Percentiles rank a stretch among this genome's conserved stretches.
Conservation (phyloP, 2,797 vertebrate genomes). For the Lacerta agilis region DNA sequence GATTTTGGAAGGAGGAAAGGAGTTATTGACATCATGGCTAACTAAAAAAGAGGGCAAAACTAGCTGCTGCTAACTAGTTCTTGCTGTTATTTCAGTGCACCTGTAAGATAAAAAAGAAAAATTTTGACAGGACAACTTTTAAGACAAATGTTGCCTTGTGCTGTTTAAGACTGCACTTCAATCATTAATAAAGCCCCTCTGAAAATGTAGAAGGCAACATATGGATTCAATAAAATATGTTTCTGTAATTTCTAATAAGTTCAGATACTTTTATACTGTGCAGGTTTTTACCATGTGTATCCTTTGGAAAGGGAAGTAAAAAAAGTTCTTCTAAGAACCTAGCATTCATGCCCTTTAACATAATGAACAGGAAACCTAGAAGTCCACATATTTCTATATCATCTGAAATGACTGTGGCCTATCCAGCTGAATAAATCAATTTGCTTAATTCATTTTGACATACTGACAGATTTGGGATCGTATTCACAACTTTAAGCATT, state of each 20-base stretch:
- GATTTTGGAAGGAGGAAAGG: conserved; percentile 54
- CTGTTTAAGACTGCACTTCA: conserved; percentile 70
- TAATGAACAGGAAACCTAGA: conserved; percentile 71
- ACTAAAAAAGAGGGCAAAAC: conserved; percentile 48
- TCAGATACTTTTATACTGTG: conserved; percentile 77
- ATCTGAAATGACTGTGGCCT: conserved; percentile 52
- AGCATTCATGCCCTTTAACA: conserved; percentile 65
- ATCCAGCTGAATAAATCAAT: conserved; percentile 58
- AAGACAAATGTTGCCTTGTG: conserved; percentile 82
- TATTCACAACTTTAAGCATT: conserved; percentile 38
- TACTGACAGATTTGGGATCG: conserved; percentile 39
- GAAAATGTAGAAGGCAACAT: conserved; percentile 79
- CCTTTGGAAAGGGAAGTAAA: conserved; percentile 59
- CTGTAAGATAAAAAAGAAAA: conserved; percentile 81
- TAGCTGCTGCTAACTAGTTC: conserved; percentile 45
- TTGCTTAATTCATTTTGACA: conserved; percentile 46
- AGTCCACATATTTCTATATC: conserved; percentile 48
- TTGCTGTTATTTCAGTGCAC: conserved; percentile 76
- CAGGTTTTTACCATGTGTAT: conserved; percentile 80
- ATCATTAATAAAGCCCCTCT: conserved; percentile 77
- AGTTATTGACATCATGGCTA: conserved; percentile 35
- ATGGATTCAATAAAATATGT: conserved; percentile 85
- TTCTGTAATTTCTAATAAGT: conserved; percentile 86
- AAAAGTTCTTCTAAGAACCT: conserved; percentile 55
- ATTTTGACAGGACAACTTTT: conserved; percentile 68